Conservation (phyloP, 1,140 invertebrate genomes). For the Pogonomyrmex californicus region DNA sequence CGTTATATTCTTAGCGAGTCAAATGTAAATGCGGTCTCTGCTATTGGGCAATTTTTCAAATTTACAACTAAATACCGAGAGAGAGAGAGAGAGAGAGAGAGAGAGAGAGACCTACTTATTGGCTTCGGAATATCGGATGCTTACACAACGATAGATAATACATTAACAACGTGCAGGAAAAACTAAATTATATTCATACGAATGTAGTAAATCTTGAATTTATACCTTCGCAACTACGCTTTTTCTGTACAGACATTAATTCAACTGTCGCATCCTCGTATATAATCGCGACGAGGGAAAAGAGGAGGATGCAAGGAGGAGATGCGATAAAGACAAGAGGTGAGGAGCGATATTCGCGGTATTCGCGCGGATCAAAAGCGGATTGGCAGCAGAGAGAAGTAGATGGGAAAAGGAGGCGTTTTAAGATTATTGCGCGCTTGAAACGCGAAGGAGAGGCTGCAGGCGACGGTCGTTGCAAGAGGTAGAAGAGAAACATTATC, state of each 20-base stretch:
- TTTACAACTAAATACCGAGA: slow-evolving; percentile 4
- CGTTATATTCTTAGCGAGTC: slow-evolving; percentile 5
- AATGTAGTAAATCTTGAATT: background rate
- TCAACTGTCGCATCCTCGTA: background rate
- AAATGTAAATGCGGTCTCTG: background rate
- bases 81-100: no score
- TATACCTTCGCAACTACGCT: background rate
- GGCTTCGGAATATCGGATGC: background rate
- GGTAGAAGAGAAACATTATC: slow-evolving; percentile 14
- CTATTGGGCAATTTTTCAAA: background rate
- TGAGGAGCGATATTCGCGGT: slow-evolving; percentile 16
- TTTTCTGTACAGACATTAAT: slow-evolving; percentile 13
- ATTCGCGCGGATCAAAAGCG: slow-evolving; percentile 23
- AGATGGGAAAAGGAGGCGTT: background rate
- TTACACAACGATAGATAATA: slow-evolving; percentile 17
- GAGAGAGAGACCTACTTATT: background rate
- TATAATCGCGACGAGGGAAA: background rate
- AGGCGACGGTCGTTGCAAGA: slow-evolving; percentile 11
- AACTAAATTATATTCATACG: background rate
- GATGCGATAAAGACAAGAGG: slow-evolving; percentile 1
- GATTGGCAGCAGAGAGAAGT: slow-evolving; percentile 21
- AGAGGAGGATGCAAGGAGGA: no score
- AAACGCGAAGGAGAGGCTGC: slow-evolving; percentile 32
- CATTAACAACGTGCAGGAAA: slow-evolving; percentile 25
- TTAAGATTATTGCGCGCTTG: slow-evolving; percentile 21